Base-by-base conservation (phyloP, 2,888 invertebrate genomes). In the Hirtodrosophila cameraria region DNA sequence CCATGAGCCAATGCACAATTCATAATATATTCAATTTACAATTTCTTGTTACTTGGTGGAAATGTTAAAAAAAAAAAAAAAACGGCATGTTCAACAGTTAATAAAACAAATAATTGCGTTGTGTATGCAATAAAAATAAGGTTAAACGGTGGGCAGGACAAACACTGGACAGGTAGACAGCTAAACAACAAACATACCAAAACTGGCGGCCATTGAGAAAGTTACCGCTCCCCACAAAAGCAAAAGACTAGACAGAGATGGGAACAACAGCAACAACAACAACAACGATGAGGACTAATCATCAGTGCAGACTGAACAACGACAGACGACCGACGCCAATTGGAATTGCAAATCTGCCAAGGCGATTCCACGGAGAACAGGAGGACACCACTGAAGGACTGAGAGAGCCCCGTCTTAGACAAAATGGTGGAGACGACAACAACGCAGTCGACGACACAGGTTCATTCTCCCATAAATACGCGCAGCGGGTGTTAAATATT, bases 381-480 rank as follows among this genome's bases (percentile, higher is more conserved):
- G 39, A 20, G 38, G n/a, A 33, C 18, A 20, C n/a, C 13, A 48
- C 12, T 20, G 38, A 13, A n/a, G n/a, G n/a, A n/a, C 20, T 30
- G 33, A 28, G 36, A 27, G 57, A 49, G 28, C 33, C 27, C 43
- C 67, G 78, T 77, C 84, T 79, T 57, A 79, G 84, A 79, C 85
- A 77, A 84, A 81, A 84, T 86, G 73, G 74, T 75, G 73, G 75
- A 75, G 65, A 62, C 57, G 45, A 27, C 25, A 39, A 38, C 35
- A 48, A 31, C 42, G 48, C 54, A 48, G 50, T 15, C 63, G 55
- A 57, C 62, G 75, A 72, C 86, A 88, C 89, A 89, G 89, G 89
- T 89, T 89, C 88, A 88, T 85, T 89, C 87, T 85, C 88, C 88
- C 89, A 89, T 88, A 89, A 88, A 79, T 86, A 77, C 75, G 75